Base-by-base conservation (phyloP, 2,888 invertebrate genomes). In the Andrena marginata region DNA sequence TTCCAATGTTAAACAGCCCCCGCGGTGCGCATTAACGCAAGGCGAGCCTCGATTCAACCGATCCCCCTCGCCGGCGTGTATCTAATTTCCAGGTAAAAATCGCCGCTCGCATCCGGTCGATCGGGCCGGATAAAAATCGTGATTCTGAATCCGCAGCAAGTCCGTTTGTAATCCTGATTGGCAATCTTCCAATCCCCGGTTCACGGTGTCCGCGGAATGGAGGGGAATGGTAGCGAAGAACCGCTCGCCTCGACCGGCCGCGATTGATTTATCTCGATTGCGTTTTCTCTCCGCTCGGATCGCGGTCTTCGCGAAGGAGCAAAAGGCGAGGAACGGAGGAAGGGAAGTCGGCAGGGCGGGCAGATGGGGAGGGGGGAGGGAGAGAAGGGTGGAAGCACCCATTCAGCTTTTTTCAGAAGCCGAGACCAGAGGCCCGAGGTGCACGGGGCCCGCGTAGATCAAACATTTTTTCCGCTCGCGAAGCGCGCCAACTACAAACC, bases 221-320 rank as follows among this genome's bases (percentile, higher is more conserved):
- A 76, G 60, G 60, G 72, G 31, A 78, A 75, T 65, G 68, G 67
- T 67, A 71, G 74, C 64, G 82, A 73, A 83, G 69, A 83, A 62
- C 67, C 65, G 69, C 49, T 70, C 33, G 49, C 67, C 73, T 56
- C 51, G 42, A 35, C 48, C 71, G 59, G 70, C 65, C 64, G 29
- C 79, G 69, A 84, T 83, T 84, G 83, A 84, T 84, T 84, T 80
- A 84, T 84, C 77, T 76, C 82, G 84, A 77, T 84, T 73, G 76
- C 72, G 35, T 73, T 79, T 68, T 64, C 84, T 72, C 69, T 68
- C n/a, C 31, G 71, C 42, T 62, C 70, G 35, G 23, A 20, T 35
- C 74, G 29, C 54, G 35, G 70, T 67, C 56, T n/a, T 26, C 59
- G 49, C 6, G 42, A 29, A n/a, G 8, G 42, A 48, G 23, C 16